phyloP scores from a whole-genome alignment of 2,797 vertebrate species.

The Diplodus sargus region DNA sequence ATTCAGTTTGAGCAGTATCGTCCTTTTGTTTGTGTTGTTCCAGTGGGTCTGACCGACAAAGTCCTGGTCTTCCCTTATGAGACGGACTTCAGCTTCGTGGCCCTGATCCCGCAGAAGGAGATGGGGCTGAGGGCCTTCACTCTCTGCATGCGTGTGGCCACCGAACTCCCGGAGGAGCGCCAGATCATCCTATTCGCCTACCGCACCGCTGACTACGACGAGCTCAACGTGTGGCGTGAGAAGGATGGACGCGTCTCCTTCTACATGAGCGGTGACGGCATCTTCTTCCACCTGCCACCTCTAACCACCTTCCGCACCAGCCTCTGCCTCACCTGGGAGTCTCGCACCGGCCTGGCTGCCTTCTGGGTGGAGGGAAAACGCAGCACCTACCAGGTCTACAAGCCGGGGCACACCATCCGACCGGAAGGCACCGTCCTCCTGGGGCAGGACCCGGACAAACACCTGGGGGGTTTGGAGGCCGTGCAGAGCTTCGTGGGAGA shows the following conservation, averaged over 20 bases:
- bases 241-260: slow-evolving; percentile 83
- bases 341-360: slow-evolving; percentile 74
- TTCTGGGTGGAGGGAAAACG: slow-evolving; percentile 83
- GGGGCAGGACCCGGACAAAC: slow-evolving; percentile 86
- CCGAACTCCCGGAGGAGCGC: slow-evolving; percentile 82
- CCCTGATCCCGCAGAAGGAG: slow-evolving; percentile 82
- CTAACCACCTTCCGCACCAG: slow-evolving; percentile 84
- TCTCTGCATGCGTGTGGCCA: slow-evolving; percentile 85
- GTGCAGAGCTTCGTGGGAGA: slow-evolving; percentile 85
- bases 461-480: slow-evolving; percentile 76
- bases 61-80: slow-evolving; percentile 86
- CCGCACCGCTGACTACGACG: slow-evolving; percentile 84
- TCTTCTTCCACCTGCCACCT: slow-evolving; percentile 80
- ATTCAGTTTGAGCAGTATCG: not conserved
- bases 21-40: slow-evolving; percentile 4
- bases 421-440: slow-evolving; percentile 75
- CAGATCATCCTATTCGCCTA: slow-evolving; percentile 88
- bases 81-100: slow-evolving; percentile 85
- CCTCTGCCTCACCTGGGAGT: slow-evolving; percentile 87
- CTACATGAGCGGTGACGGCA: slow-evolving; percentile 84
- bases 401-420: slow-evolving; percentile 78
- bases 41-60: slow-evolving; percentile 80
- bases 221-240: slow-evolving; percentile 87
- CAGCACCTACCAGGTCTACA: slow-evolving; percentile 84
- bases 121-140: slow-evolving; percentile 84